These are phyloP conservation scores for Chelonus formosanus DNA, from an alignment of 2,888 invertebrate genomes.

Conservation along the genomic window DNA sequence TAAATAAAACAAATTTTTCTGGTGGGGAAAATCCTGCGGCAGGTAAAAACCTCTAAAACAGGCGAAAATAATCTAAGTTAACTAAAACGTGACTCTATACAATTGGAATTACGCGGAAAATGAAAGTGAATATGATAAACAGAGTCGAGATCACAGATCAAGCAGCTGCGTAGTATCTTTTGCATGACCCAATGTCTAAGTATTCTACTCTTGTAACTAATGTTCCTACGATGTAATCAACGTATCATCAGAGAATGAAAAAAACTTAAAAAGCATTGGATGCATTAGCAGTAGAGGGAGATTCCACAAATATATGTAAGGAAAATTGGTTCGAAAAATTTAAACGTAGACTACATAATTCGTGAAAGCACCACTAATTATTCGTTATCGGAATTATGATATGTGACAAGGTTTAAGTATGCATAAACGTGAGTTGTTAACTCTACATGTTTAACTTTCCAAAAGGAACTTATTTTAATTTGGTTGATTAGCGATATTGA, in stretches of 20 bases:
- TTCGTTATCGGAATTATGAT: constrained; percentile 60
- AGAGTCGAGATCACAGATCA: constrained; percentile 22
- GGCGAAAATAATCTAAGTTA: too few relatives aligned
- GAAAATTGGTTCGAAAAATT: constrained; percentile 62
- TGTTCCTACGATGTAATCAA: constrained; percentile 50
- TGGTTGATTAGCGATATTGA: too few relatives aligned
- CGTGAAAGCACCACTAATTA: constrained; percentile 52
- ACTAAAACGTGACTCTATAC: too few relatives aligned
- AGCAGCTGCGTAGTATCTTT: constrained; percentile 24
- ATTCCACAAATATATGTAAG: constrained; percentile 58
- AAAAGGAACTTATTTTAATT: too few relatives aligned
- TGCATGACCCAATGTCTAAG: constrained; percentile 27
- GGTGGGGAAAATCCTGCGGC: too few relatives aligned
- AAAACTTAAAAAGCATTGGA: constrained; percentile 51
- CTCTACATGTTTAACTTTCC: constrained; percentile 56
- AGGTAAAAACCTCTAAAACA: too few relatives aligned
- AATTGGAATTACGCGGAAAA: constrained; percentile 46
- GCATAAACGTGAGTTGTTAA: constrained; percentile 46
- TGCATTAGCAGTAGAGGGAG: constrained; percentile 45
- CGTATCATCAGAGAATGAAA: constrained; percentile 56
- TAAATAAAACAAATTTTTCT: too few relatives aligned
- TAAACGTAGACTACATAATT: constrained; percentile 54
- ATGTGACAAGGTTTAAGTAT: constrained; percentile 51
- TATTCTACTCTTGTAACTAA: constrained; percentile 39
- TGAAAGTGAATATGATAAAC: constrained; percentile 21